Evolutionary conservation across 2,113 vertebrate species (phyloP).

Genomic region (Scalopus aquaticus): DNA sequence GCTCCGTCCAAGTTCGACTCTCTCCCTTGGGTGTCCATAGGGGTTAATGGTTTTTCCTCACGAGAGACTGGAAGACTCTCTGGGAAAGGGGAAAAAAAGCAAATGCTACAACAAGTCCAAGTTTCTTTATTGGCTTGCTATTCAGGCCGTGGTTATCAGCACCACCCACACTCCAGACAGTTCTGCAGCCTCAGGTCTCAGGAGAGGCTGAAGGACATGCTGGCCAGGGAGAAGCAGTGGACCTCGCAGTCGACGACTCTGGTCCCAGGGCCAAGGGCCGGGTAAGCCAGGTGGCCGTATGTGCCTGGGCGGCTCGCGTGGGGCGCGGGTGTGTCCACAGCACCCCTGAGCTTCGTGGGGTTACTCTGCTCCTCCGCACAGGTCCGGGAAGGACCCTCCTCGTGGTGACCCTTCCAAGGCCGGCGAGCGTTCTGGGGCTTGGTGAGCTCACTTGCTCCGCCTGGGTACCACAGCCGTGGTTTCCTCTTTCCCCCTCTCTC

Average conservation of each 20-base stretch:
- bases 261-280: too few species aligned
- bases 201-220: rapidly evolving
- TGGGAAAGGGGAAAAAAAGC: neutral
- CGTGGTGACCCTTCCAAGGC: neutral
- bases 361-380: too few species aligned
- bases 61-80: neutral
- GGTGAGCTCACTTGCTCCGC: neutral
- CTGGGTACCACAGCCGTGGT: neutral
- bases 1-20: rapidly evolving
- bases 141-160: neutral
- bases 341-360: too few species aligned
- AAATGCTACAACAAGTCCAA: neutral
- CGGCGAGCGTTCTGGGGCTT: rapidly evolving
- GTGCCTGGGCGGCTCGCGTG: too few species aligned
- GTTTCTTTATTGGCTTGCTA: neutral
- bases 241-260: too few species aligned
- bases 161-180: too few species aligned
- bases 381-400: neutral
- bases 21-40: rapidly evolving
- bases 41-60: neutral
- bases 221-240: too few species aligned
- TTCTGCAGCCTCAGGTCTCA: rapidly evolving
- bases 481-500: conserved; percentile 16
- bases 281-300: too few species aligned
- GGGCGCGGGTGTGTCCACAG: too few species aligned